Base-by-base conservation (phyloP, 2,888 invertebrate genomes). In the Mayetiola destructor region DNA sequence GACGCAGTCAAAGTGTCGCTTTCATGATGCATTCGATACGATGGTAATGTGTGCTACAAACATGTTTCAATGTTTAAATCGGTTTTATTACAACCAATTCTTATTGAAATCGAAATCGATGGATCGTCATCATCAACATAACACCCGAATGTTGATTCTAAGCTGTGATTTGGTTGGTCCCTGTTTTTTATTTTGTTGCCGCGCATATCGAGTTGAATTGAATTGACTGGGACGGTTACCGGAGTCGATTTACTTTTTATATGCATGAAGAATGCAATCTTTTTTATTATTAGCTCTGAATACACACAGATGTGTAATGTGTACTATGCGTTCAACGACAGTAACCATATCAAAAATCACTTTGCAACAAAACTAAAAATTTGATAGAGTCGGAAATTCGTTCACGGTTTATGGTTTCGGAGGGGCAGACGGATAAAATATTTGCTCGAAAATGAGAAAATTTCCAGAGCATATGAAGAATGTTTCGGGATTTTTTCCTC, bases 261-360 rank as follows among this genome's bases (percentile, higher is more conserved):
- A 42, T 42, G 42, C 42, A 23, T 21, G n/a, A n/a, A n/a, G n/a
- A 5, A 9, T 48, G 48, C n/a, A n/a, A 27, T 8, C 5, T 48
- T 42, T 48, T n/a, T n/a, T n/a, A n/a, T 48, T 48, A 48, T 48
- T 48, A 48, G 27, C 27, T 48, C 10, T 48, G 48, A n/a, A 48
- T 27, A 27, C 27, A n/a, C 23, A 12, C 21, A 27, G 2, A 23
- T 48, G 48, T 39, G 39, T n/a, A 27, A 27, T n/a, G 14, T 23
- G 23, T 42, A 3, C 9, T 40, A 20, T 42, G 39, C 12, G 42
- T 21, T n/a, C 42, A 23, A 23, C 10, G 29, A 48, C n/a, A 10
- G n/a, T n/a, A n/a, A n/a, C n/a, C n/a, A 48, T 27, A 27, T 48
- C 27, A 48, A 48, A 48, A 27, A 27, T 48, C 48, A 48, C 27